Percentiles rank a stretch among this genome's conserved stretches.
These are phyloP conservation scores for Ptiloglossa arizonensis DNA, from an alignment of 1,140 invertebrate species.

Conservation along the genomic window DNA sequence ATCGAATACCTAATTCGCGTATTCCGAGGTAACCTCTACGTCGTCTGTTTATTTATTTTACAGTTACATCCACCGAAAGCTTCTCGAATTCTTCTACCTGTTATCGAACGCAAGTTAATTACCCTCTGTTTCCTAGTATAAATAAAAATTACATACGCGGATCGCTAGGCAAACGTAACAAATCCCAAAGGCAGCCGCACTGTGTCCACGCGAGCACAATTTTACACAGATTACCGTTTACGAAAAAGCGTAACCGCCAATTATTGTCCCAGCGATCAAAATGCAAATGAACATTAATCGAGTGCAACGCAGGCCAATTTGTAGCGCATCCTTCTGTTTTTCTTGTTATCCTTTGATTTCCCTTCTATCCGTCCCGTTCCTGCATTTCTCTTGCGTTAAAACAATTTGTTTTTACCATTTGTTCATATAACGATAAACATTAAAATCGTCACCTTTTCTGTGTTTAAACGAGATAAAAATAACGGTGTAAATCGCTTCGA, in stretches of 20 bases:
- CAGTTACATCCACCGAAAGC: too few relatives aligned
- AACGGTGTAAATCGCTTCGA: too few relatives aligned
- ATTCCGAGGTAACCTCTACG: too few relatives aligned
- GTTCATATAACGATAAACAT: not conserved
- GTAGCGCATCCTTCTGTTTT: conserved; percentile 26
- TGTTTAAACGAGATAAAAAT: not conserved
- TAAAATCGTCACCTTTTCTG: not conserved
- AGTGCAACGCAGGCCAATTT: conserved; percentile 47
- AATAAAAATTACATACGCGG: conserved; percentile 33
- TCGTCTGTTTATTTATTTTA: too few relatives aligned
- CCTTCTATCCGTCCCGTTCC: not conserved
- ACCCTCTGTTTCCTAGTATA: not conserved
- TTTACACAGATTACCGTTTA: conserved; percentile 28
- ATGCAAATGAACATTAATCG: conserved; percentile 66
- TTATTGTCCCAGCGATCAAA: conserved; percentile 60
- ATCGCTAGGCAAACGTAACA: conserved; percentile 28
- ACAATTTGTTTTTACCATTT: not conserved
- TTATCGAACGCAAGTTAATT: not conserved
- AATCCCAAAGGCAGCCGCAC: conserved; percentile 28
- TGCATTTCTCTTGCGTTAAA: not conserved
- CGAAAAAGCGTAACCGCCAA: conserved; percentile 54
- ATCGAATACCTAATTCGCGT: not conserved
- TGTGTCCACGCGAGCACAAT: conserved; percentile 1
- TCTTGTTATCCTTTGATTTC: conserved; percentile 22
- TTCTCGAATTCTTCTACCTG: too few relatives aligned